Evolutionary conservation across 2,888 invertebrate species (phyloP).

Genomic region (Yponomeuta cagnagella): DNA sequence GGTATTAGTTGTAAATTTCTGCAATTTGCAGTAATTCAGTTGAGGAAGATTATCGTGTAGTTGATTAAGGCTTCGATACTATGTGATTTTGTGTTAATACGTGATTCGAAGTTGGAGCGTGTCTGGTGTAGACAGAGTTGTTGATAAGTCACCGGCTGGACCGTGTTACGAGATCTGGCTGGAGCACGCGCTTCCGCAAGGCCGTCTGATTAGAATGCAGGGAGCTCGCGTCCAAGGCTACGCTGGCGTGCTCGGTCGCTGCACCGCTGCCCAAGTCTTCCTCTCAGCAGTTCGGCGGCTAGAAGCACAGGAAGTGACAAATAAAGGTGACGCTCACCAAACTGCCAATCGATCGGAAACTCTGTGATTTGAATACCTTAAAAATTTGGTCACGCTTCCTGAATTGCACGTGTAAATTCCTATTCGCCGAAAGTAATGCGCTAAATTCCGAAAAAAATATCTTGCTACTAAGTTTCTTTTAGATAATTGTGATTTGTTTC

Average conservation of each 20-base stretch:
- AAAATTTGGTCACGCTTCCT: constrained; percentile 45
- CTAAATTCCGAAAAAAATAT: not conserved
- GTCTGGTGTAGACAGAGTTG: constrained; percentile 32
- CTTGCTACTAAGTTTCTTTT: no score
- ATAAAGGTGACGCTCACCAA: constrained; percentile 63
- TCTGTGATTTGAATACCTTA: constrained; percentile 65
- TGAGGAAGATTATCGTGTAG: not conserved
- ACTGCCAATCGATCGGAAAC: constrained; percentile 60
- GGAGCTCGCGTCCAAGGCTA: constrained; percentile 72
- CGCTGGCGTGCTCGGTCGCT: constrained; percentile 63
- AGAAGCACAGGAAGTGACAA: constrained; percentile 54
- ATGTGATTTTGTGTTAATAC: not conserved
- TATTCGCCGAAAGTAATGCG: not conserved
- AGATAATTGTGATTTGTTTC: no score
- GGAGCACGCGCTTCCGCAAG: constrained; percentile 71
- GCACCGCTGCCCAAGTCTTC: constrained; percentile 62
- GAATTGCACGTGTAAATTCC: constrained; percentile 23
- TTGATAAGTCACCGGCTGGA: constrained; percentile 46
- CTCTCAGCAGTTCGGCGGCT: constrained; percentile 46
- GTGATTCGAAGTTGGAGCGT: constrained; percentile 22
- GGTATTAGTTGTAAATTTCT: not conserved
- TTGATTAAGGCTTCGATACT: not conserved
- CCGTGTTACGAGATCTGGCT: constrained; percentile 58
- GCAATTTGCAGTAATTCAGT: not conserved
- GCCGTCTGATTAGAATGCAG: constrained; percentile 72